phyloP scores from a whole-genome alignment of 2,113 vertebrate genomes.

The Oxyruncus cristatus region DNA sequence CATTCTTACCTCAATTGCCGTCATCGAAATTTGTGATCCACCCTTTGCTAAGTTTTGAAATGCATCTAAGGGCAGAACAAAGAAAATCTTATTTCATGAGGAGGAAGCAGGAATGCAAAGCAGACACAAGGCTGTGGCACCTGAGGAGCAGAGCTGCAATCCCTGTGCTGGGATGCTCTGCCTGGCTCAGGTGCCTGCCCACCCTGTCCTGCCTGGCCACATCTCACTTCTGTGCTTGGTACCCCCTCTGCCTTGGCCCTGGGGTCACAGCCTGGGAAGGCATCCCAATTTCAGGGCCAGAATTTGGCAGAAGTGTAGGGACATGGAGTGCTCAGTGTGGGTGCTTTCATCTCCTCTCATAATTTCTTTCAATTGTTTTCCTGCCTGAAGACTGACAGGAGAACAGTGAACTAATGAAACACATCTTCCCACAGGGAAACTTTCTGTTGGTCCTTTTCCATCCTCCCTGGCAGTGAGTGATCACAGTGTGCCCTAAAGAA shows the following conservation, averaged over 20 bases:
- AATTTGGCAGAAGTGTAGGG: not conserved
- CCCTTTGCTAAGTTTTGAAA: constrained; percentile 71
- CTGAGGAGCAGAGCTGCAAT: not conserved
- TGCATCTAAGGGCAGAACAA: constrained; percentile 43
- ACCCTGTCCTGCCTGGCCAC: not conserved
- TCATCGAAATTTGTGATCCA: constrained; percentile 30
- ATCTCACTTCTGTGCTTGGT: not conserved
- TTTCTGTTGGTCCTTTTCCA: constrained; percentile 3
- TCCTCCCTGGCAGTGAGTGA: not conserved
- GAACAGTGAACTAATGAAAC: not conserved
- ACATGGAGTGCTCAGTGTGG: not conserved
- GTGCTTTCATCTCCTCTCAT: not conserved
- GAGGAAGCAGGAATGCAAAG: not conserved
- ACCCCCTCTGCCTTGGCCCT: not conserved
- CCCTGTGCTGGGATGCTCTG: not conserved
- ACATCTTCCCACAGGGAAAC: not conserved
- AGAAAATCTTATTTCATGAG: not conserved
- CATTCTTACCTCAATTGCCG: constrained; percentile 57
- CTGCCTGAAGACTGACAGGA: not conserved
- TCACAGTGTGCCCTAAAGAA: not conserved
- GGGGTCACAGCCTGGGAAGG: not conserved
- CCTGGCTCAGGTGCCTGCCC: not conserved
- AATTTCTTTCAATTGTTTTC: not conserved
- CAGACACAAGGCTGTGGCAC: not conserved
- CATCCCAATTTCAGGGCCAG: not conserved